Evolutionary conservation across 2,888 invertebrate species (phyloP).

Genomic region (Drosophila barbarae): DNA sequence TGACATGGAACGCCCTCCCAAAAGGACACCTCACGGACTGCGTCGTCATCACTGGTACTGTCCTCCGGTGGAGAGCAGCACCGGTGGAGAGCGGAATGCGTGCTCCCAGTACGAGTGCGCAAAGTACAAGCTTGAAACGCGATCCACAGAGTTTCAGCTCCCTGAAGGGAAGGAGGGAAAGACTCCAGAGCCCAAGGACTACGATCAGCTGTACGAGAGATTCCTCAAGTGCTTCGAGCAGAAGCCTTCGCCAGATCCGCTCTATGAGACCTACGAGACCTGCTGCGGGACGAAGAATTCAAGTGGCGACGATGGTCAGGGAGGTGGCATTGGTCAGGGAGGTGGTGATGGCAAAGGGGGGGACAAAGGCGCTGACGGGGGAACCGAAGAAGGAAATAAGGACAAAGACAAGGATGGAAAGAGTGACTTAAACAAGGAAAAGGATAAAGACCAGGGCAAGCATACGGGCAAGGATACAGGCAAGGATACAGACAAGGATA

Average conservation of each 20-base stretch:
- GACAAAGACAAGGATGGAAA: background rate
- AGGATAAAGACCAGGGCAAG: background rate
- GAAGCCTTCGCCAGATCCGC: background rate
- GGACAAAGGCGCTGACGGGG: background rate
- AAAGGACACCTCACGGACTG: background rate
- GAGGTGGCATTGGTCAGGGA: background rate
- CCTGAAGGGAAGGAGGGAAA: background rate
- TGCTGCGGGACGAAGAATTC: background rate
- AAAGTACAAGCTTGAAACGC: background rate
- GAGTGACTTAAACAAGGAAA: background rate
- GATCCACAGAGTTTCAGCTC: background rate
- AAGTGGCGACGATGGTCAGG: background rate
- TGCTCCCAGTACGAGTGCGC: background rate
- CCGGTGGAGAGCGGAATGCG: background rate
- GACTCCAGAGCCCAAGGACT: slow-evolving; percentile 5
- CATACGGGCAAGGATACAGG: background rate
- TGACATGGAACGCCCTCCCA: background rate
- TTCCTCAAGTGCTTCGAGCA: slow-evolving; percentile 16
- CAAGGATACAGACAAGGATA: background rate
- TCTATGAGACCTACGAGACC: background rate
- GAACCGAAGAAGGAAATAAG: background rate
- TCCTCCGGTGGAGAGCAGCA: background rate
- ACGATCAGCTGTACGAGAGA: slow-evolving; percentile 14
- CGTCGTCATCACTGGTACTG: background rate
- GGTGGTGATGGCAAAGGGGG: background rate